Evolutionary conservation across 2,113 vertebrate genomes (phyloP), one percentile per base, ranked within the genome.

Genomic region (Scolopax mira): DNA sequence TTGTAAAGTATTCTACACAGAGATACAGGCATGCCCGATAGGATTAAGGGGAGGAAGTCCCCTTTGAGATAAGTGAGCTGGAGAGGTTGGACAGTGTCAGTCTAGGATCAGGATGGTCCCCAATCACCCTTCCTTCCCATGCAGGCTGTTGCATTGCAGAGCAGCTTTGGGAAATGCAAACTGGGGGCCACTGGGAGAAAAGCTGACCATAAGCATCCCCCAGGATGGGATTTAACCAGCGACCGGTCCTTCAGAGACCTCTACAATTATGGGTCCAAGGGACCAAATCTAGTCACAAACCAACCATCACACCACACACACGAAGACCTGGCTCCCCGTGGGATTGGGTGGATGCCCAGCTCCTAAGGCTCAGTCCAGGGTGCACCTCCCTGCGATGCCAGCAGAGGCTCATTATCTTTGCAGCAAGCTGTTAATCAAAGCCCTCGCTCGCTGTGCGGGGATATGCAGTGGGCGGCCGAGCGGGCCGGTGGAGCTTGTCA

Each of bases 301-400:
- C 69, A 65, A 9, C 41, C 37, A 3, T 30, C 74, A 35, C 52
- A 51, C 7, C 74, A 35, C 66, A 7, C 21, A 9, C 1, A 1
- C 37, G 51, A 2, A 25, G 18, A 41, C 4, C 25, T 78, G 83
- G 7, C 11, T 3, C 2, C 35, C 52, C 0, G 0, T 6, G 66
- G 82, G 37, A 4, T 2, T 13, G n/a, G 0, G 0, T 18, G 18
- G 79, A 15, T 81, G 64, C 44, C 61, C 71, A 44, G 25, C 39
- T 81, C n/a, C 75, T 31, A 17, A 10, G 17, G 55, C 65, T 74
- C 35, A 18, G 2, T 27, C 39, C 57, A 2, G 35, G 60, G 19
- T 3, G 15, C 69, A 46, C 39, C 41, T 80, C n/a, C 60, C 27
- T 5, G 3, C 12, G 3, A 4, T 3, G 30, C 55, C 44, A 35